Percentiles rank a stretch among this genome's conserved stretches.
These are phyloP conservation scores for Diachrysia chrysitis DNA, from an alignment of 2,888 invertebrate genomes.

Conservation along the genomic window DNA sequence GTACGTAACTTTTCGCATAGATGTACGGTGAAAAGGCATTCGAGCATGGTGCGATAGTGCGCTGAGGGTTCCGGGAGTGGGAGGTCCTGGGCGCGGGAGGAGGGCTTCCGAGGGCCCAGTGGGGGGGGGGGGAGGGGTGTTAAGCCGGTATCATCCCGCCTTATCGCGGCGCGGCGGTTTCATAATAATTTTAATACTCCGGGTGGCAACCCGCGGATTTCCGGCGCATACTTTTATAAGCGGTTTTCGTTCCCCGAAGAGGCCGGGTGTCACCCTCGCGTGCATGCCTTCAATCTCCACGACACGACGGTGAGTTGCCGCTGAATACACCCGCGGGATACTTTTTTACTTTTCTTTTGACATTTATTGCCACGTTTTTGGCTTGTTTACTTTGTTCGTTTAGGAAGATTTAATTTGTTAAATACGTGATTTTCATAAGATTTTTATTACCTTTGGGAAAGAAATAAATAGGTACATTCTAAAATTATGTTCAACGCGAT, in stretches of 20 bases:
- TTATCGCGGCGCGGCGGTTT: constrained; percentile 82
- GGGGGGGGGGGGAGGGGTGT: constrained; percentile 67
- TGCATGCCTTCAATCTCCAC: constrained; percentile 75
- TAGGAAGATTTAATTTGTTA: constrained; percentile 58
- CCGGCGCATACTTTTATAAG: constrained; percentile 80
- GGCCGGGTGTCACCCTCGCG: constrained; percentile 78
- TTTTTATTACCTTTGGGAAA: constrained; percentile 40
- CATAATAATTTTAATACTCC: constrained; percentile 88
- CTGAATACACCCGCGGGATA: constrained; percentile 78
- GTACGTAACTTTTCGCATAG: constrained; percentile 77
- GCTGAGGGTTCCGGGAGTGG: constrained; percentile 64
- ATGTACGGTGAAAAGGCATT: constrained; percentile 82
- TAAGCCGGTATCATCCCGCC: constrained; percentile 84
- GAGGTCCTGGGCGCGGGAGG: constrained; percentile 52
- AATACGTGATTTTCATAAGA: constrained; percentile 56
- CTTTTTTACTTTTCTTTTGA: constrained; percentile 75
- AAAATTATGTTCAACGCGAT: constrained; percentile 12
- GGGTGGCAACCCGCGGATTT: constrained; percentile 71
- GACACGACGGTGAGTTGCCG: constrained; percentile 63
- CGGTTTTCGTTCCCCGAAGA: constrained; percentile 75
- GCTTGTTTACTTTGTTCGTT: constrained; percentile 60
- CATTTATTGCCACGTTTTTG: constrained; percentile 66
- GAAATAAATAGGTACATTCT: constrained; percentile 3
- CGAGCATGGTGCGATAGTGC: constrained; percentile 81
- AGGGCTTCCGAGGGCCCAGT: constrained; percentile 62